Conservation (phyloP, 2,888 invertebrate genomes). For the Sinelater perroti region DNA sequence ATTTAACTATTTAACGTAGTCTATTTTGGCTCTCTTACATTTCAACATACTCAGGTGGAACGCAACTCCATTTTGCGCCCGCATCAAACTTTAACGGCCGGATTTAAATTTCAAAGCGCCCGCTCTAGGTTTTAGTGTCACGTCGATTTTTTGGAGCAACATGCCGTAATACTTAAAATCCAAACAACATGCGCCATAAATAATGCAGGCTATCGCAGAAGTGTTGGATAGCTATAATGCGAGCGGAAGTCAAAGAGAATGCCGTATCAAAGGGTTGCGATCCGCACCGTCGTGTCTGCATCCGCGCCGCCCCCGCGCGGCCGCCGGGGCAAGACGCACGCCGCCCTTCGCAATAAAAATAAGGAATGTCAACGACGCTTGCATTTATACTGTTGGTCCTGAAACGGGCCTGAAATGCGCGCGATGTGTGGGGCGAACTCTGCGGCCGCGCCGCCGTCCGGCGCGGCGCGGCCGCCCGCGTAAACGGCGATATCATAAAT, state of each 20-base stretch:
- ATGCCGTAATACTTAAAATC: slow-evolving; percentile 21
- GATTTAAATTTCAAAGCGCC: slow-evolving; percentile 17
- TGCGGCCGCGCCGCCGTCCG: too few species aligned
- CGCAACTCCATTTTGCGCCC: neutral
- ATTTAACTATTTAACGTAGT: neutral
- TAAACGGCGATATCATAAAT: slow-evolving; percentile 14
- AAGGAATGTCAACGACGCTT: slow-evolving; percentile 24
- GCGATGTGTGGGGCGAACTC: too few species aligned
- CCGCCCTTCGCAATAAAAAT: slow-evolving; percentile 17
- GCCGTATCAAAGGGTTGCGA: slow-evolving; percentile 42
- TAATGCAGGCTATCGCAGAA: slow-evolving; percentile 40
- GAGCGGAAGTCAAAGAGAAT: slow-evolving; percentile 45
- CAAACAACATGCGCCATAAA: slow-evolving; percentile 36
- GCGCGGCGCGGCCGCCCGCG: too few species aligned
- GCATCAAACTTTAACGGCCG: slow-evolving; percentile 1
- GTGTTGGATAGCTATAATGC: slow-evolving; percentile 45
- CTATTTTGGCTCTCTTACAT: too few species aligned
- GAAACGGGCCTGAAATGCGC: slow-evolving; percentile 4
- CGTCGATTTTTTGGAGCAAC: slow-evolving; percentile 11
- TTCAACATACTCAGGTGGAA: too few species aligned
- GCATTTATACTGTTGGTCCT: slow-evolving; percentile 16
- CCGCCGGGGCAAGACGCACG: slow-evolving; percentile 27
- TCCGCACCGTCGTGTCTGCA: slow-evolving; percentile 19
- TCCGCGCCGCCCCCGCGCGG: slow-evolving; percentile 22
- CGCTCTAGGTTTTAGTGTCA: slow-evolving; percentile 1